Conservation (phyloP, 2,797 vertebrate species). For the Platyrinchus mystaceus region DNA sequence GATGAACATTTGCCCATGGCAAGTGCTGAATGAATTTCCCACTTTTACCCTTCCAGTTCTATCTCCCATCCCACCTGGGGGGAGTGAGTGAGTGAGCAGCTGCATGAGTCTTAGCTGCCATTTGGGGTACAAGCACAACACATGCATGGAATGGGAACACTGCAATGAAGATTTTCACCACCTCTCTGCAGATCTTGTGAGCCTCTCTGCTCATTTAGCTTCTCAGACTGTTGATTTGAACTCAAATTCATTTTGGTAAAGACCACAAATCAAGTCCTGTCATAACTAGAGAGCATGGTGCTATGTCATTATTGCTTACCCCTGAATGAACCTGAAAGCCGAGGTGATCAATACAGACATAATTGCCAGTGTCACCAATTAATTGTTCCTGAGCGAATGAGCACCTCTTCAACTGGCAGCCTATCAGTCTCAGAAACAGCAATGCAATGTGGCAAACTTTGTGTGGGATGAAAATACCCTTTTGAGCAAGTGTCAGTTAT, state of each 20-base stretch:
- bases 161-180: neutral
- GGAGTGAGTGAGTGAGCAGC: accelerated
- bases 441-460: neutral
- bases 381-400: neutral
- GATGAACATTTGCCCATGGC: neutral
- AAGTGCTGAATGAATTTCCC: neutral
- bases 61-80: neutral
- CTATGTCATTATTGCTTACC: neutral
- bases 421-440: neutral
- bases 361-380: conserved; percentile 19
- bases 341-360: conserved; percentile 9
- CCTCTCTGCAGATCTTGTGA: neutral
- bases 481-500: neutral
- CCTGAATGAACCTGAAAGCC: conserved; percentile 7
- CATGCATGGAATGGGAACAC: neutral
- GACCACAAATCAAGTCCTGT: neutral
- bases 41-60: neutral
- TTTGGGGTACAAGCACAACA: neutral
- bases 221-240: neutral
- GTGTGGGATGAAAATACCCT: neutral
- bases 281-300: neutral
- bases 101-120: neutral
- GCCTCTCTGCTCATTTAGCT: neutral
- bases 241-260: neutral
- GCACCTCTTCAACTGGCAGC: neutral